Conservation (phyloP, 2,888 invertebrate species). For the Heliconius ethilla region DNA sequence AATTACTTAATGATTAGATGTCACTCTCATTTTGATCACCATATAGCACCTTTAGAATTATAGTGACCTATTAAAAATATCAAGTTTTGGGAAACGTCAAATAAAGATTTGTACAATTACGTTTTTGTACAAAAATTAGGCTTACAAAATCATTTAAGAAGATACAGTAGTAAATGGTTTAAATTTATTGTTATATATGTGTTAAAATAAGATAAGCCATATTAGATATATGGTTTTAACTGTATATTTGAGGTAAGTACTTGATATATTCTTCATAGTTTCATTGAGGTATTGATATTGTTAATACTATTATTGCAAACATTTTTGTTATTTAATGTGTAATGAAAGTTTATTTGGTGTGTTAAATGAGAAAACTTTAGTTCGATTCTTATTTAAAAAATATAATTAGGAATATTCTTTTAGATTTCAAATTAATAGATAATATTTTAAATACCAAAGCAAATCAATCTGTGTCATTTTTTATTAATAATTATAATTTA, state of each 20-base stretch:
- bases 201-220: background rate
- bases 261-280: background rate
- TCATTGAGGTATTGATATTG: background rate
- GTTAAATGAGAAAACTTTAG: background rate
- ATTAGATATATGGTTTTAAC: background rate
- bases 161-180: no score
- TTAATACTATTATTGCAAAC: background rate
- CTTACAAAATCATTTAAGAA: no score
- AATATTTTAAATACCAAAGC: background rate
- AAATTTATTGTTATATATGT: background rate
- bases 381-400: background rate
- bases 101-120: no score
- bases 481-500: background rate
- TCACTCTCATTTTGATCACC: background rate
- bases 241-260: background rate
- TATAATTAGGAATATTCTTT: background rate
- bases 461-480: background rate
- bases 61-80: no score
- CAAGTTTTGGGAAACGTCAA: no score
- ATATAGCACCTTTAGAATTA: background rate
- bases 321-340: background rate
- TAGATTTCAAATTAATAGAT: background rate
- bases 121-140: no score
- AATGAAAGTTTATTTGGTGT: background rate
- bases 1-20: background rate